These are phyloP conservation scores for Myzus persicae DNA, from an alignment of 1,140 invertebrate species.

Conservation along the genomic window DNA sequence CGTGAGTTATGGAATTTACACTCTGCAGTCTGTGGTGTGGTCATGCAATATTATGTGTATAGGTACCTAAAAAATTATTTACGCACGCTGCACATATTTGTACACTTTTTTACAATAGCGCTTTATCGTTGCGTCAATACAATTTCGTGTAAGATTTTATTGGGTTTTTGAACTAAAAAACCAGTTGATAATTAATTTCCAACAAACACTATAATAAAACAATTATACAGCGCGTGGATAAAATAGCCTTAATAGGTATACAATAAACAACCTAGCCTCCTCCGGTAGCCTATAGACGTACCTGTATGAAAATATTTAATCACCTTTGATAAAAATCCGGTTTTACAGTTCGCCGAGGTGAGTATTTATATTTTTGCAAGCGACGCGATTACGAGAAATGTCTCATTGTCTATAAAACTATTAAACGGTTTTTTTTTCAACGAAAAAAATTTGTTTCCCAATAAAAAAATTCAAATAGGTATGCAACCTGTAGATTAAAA, in stretches of 20 bases:
- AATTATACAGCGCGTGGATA: not conserved
- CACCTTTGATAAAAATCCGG: constrained; percentile 9
- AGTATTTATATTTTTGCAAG: not conserved
- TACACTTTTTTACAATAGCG: not conserved
- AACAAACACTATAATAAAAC: not conserved
- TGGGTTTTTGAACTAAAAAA: constrained; percentile 12
- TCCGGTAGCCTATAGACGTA: not conserved
- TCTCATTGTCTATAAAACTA: not conserved
- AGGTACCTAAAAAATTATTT: not conserved
- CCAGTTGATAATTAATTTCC: not conserved
- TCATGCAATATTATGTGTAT: not conserved
- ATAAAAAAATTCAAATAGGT: not conserved
- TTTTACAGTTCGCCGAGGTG: not conserved
- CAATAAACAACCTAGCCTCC: not conserved
- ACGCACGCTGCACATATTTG: not conserved
- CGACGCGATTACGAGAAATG: not conserved
- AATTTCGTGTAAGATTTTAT: not conserved
- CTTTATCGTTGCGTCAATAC: not conserved
- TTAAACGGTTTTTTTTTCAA: not conserved
- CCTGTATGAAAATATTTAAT: constrained; percentile 1
- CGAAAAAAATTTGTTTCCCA: not conserved
- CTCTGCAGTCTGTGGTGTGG: too few species aligned
- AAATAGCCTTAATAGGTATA: not conserved
- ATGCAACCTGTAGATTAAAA: not conserved
- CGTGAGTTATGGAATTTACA: not conserved